Percentiles rank a stretch among this genome's conserved stretches.
Evolutionary conservation across 2,113 vertebrate genomes (phyloP).

Genomic region (Candoia aspera): DNA sequence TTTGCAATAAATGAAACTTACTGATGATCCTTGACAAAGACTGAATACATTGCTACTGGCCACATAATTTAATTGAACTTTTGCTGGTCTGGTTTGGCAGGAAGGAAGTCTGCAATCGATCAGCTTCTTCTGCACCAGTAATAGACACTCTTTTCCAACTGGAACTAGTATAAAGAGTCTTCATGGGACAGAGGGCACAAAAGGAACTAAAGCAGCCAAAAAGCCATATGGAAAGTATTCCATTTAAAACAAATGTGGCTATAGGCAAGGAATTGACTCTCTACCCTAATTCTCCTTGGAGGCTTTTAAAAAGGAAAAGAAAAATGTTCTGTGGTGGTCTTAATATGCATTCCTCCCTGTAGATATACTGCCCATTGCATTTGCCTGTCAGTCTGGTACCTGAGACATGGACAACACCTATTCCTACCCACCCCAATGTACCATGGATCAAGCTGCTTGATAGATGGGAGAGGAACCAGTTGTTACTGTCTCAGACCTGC

Average conservation of each 20-base stretch:
- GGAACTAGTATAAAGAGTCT: constrained; percentile 36
- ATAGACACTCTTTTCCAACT: constrained; percentile 33
- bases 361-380: neutral
- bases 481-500: neutral
- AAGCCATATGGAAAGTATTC: constrained; percentile 38
- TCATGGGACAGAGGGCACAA: constrained; percentile 36
- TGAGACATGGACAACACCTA: neutral
- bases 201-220: constrained; percentile 35
- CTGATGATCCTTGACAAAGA: neutral
- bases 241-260: constrained; percentile 46
- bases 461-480: neutral
- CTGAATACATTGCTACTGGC: neutral
- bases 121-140: constrained; percentile 10
- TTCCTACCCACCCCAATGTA: neutral
- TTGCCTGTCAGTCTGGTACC: neutral
- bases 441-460: neutral
- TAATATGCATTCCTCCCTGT: neutral
- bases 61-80: neutral
- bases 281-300: neutral
- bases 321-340: constrained; percentile 16
- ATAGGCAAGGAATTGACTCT: constrained; percentile 39
- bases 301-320: constrained; percentile 22
- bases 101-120: constrained; percentile 9
- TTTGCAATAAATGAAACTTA: neutral
- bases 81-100: neutral